These are phyloP conservation scores for Meteorus cinctellus DNA, from an alignment of 2,888 invertebrate species.

Conservation along the genomic window DNA sequence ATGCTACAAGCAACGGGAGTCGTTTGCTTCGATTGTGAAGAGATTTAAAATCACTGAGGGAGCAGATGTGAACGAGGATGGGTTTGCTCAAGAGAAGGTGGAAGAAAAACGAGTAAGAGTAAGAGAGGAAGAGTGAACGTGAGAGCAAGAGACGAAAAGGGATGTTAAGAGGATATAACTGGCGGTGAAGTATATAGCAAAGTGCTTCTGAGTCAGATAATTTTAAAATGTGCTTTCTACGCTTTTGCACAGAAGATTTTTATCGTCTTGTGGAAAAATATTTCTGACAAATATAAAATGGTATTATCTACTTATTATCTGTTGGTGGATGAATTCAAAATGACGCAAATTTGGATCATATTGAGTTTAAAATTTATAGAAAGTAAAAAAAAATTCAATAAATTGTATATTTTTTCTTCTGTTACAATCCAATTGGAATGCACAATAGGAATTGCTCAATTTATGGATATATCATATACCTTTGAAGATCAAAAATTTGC, in stretches of 20 bases:
- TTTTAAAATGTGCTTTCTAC: constrained; percentile 27
- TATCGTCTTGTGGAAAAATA: neutral
- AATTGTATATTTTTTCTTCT: neutral
- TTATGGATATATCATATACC: neutral
- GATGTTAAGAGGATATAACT: constrained; percentile 7
- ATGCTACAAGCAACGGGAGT: neutral
- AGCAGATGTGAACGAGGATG: constrained; percentile 26
- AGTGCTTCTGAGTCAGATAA: constrained; percentile 16
- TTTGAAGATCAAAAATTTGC: constrained; percentile 24
- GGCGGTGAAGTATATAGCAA: constrained; percentile 1
- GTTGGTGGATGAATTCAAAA: no score
- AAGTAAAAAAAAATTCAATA: neutral
- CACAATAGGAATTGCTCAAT: neutral
- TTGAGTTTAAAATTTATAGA: neutral
- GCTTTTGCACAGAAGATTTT: neutral
- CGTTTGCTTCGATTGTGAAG: constrained; percentile 37
- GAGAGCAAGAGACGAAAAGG: neutral
- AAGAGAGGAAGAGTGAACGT: no score
- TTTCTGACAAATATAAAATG: neutral
- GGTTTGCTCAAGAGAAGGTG: neutral
- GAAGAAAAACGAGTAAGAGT: neutral
- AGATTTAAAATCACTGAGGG: constrained; percentile 38
- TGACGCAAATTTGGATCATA: no score
- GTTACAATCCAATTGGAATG: neutral
- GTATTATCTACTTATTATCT: neutral